Conservation (phyloP, 23 tunicate genomes). For the Corella eumyota region DNA sequence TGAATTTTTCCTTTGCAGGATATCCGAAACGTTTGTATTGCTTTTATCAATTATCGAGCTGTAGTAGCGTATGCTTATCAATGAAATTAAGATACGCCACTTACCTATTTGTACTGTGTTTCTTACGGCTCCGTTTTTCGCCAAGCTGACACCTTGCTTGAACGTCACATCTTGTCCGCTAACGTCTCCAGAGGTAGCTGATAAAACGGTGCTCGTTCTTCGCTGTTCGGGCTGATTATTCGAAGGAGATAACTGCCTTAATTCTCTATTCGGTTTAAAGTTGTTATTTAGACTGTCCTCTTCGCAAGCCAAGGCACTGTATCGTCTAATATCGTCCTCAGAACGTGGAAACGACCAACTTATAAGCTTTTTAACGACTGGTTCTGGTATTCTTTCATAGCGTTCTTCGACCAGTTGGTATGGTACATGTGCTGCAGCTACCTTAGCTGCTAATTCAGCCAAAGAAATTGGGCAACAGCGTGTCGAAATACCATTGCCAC, state of each 20-base stretch:
- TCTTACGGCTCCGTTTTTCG: constrained; percentile 33
- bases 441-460: constrained; percentile 49
- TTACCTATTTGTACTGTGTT: constrained; percentile 68
- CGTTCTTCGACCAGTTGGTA: constrained; percentile 60
- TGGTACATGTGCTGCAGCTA: constrained; percentile 44
- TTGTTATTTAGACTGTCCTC: no score
- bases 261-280: no score
- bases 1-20: no score
- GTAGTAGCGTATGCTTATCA: no score
- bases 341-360: constrained; percentile 73
- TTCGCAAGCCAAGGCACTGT: constrained; percentile 51
- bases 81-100: not conserved
- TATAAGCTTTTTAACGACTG: constrained; percentile 49
- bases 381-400: constrained; percentile 50
- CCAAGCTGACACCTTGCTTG: constrained; percentile 51
- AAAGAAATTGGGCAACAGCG: constrained; percentile 42
- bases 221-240: no score
- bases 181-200: no score
- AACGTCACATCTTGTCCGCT: constrained; percentile 35
- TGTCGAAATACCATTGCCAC: no score
- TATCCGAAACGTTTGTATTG: no score
- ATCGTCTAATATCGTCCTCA: constrained; percentile 62
- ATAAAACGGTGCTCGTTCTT: no score
- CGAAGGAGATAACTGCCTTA: no score
- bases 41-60: no score